Evolutionary conservation across 2,797 vertebrate species (phyloP).

Genomic region (Girardinus metallicus): DNA sequence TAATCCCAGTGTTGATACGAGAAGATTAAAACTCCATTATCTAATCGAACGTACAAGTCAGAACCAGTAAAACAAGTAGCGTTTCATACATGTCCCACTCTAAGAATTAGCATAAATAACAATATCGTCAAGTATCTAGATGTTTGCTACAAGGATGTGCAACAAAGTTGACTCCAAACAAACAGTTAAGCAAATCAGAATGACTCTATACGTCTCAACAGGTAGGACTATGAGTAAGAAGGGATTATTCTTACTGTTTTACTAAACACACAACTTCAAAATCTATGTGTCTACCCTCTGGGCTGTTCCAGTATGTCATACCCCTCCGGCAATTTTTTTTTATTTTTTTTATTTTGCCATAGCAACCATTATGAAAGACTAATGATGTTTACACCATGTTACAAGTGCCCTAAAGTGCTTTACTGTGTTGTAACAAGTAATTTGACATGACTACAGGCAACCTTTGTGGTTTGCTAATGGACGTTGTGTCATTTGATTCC

Average conservation of each 20-base stretch:
- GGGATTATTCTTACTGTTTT: conserved; percentile 3
- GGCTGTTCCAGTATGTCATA: conserved; percentile 19
- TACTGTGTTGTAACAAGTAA: conserved; percentile 50
- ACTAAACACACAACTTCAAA: conserved; percentile 41
- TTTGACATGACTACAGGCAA: conserved; percentile 49
- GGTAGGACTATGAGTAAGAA: conserved; percentile 14
- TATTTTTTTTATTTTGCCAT: conserved; percentile 43
- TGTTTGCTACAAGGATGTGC: neutral
- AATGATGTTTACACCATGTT: conserved; percentile 49
- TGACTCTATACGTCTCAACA: conserved; percentile 21
- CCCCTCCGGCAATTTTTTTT: conserved; percentile 11
- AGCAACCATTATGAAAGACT: conserved; percentile 51
- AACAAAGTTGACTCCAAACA: conserved; percentile 4
- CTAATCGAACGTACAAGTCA: neutral
- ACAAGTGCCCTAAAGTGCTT: conserved; percentile 51
- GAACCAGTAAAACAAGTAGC: neutral
- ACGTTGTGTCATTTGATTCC: conserved; percentile 30
- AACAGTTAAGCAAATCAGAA: conserved; percentile 5
- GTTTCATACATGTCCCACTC: neutral
- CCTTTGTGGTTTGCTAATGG: conserved; percentile 19
- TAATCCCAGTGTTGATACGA: neutral
- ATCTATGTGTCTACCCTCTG: conserved; percentile 9
- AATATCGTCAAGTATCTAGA: neutral
- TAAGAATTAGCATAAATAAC: neutral
- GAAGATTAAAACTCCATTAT: neutral